These are phyloP conservation scores for Notoglanidium macrostoma DNA, from an alignment of 2,797 vertebrate species.

Conservation along the genomic window DNA sequence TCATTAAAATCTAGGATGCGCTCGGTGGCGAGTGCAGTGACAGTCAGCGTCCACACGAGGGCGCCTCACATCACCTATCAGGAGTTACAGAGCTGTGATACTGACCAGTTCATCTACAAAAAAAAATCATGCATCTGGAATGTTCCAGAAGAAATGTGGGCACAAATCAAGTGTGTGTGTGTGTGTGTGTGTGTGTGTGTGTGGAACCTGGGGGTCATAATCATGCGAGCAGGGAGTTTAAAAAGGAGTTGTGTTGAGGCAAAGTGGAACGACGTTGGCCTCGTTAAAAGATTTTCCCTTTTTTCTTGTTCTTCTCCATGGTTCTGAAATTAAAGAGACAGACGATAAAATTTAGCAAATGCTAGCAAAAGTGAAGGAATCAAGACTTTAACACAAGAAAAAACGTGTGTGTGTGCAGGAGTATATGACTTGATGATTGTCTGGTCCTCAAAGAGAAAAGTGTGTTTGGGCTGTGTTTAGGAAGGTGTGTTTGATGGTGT, in stretches of 20 bases:
- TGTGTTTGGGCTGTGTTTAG: background rate
- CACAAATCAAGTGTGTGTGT: background rate
- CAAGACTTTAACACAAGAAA: too few relatives aligned
- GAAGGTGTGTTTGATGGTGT: background rate
- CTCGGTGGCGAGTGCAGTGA: background rate
- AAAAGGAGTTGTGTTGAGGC: slow-evolving; percentile 47
- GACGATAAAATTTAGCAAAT: background rate
- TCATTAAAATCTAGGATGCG: background rate
- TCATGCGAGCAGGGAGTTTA: slow-evolving; percentile 55
- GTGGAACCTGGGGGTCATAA: slow-evolving; percentile 56
- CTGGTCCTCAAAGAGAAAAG: background rate
- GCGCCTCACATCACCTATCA: background rate
- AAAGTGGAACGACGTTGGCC: slow-evolving; percentile 14
- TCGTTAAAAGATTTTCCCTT: slow-evolving; percentile 81
- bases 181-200: slow-evolving; percentile 6
- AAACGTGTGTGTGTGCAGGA: background rate
- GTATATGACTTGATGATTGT: background rate
- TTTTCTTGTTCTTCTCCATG: slow-evolving; percentile 86
- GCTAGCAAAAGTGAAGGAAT: background rate
- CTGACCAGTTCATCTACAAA: background rate
- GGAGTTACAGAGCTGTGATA: background rate
- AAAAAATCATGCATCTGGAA: background rate
- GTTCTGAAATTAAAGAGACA: slow-evolving; percentile 67
- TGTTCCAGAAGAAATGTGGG: background rate
- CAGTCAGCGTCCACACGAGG: slow-evolving; percentile 27